Percentiles rank a stretch among this genome's conserved stretches.
These are phyloP conservation scores for Caenorhabditis sulstoni DNA, from an alignment of 2,888 invertebrate genomes.

Conservation along the genomic window DNA sequence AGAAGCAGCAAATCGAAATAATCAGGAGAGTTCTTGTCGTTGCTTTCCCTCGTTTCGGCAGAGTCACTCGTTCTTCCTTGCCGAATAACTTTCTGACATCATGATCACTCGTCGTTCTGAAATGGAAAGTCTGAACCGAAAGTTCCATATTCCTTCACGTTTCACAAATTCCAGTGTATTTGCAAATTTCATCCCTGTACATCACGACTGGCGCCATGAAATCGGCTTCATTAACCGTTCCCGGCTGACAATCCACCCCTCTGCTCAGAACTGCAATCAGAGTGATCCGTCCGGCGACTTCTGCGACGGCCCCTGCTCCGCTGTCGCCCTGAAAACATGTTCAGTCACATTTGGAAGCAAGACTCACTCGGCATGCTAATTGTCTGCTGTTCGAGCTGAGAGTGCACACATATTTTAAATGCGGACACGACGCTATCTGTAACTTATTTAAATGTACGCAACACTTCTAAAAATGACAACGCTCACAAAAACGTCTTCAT, in stretches of 20 bases:
- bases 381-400: constrained; percentile 9
- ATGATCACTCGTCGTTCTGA: too few relatives aligned
- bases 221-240: background rate
- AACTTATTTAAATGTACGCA: background rate
- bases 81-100: too few relatives aligned
- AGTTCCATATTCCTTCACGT: background rate
- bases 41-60: too few relatives aligned
- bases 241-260: constrained; percentile 10
- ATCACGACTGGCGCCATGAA: constrained; percentile 3
- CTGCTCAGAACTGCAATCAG: constrained; percentile 31
- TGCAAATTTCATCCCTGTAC: constrained; percentile 11
- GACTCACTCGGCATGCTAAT: constrained; percentile 19
- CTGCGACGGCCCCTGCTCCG: constrained; percentile 18
- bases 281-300: background rate
- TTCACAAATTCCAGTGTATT: constrained; percentile 22
- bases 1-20: too few relatives aligned
- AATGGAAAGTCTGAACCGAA: background rate
- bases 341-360: background rate
- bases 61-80: too few relatives aligned
- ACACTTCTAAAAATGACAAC: background rate
- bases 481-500: background rate
- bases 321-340: constrained; percentile 35
- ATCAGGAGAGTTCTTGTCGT: too few relatives aligned
- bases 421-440: too few relatives aligned
- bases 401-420: constrained; percentile 8